A percentile compares a stretch with the other conserved stretches of the same genome.
Conservation (phyloP, 1,140 invertebrate genomes). For the Drosophila santomea region DNA sequence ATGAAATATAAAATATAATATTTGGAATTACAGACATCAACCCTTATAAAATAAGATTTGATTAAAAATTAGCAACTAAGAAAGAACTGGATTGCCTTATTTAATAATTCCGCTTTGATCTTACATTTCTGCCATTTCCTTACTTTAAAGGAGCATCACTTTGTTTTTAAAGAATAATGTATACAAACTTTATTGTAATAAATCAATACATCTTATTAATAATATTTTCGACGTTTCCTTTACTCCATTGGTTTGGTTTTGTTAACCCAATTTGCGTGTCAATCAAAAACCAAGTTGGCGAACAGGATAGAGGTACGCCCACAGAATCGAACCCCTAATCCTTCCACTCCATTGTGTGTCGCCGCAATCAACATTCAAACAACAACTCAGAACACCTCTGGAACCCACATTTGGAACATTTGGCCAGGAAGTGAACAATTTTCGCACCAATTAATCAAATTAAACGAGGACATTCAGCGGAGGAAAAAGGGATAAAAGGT, state of each 20-base stretch:
- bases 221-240: too few species aligned
- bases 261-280: conserved; percentile 38
- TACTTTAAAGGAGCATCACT: too few species aligned
- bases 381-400: conserved; percentile 38
- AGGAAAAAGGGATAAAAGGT: conserved; percentile 36
- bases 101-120: too few species aligned
- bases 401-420: conserved; percentile 13
- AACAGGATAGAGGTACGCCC: conserved; percentile 19
- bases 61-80: too few species aligned
- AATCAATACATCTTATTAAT: too few species aligned
- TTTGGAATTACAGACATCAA: not conserved
- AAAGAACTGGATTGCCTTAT: too few species aligned
- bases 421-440: conserved; percentile 50
- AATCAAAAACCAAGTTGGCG: conserved; percentile 39
- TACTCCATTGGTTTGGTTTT: too few species aligned
- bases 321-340: conserved; percentile 36
- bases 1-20: not conserved
- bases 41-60: too few species aligned
- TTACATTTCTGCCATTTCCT: too few species aligned
- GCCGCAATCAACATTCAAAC: conserved; percentile 62
- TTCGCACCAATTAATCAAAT: conserved; percentile 77
- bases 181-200: too few species aligned
- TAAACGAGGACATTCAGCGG: conserved; percentile 57
- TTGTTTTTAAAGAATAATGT: too few species aligned
- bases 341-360: conserved; percentile 46